Percentiles rank a stretch among this genome's conserved stretches.
phyloP scores from a whole-genome alignment of 2,113 vertebrate species.

The Chionodraco myersi region DNA sequence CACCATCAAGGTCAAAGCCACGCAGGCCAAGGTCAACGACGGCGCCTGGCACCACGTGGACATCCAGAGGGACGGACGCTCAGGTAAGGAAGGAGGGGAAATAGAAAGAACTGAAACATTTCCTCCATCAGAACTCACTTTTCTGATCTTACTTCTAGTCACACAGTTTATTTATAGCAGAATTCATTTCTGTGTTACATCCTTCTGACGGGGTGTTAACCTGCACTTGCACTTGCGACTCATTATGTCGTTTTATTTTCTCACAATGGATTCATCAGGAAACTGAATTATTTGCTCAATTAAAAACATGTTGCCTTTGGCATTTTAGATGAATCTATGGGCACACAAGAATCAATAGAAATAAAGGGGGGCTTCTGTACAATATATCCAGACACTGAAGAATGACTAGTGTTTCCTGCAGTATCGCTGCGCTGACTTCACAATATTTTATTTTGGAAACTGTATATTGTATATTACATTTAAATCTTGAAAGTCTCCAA shows the following conservation, averaged over 20 bases:
- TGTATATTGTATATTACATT: not conserved
- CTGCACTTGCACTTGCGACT: slow-evolving; percentile 4
- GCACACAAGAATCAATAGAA: not conserved
- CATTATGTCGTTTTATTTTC: slow-evolving; percentile 19
- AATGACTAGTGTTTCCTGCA: not conserved
- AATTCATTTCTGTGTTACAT: not conserved
- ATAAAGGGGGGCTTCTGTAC: not conserved
- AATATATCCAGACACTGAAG: slow-evolving; percentile 7
- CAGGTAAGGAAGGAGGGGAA: slow-evolving; percentile 83
- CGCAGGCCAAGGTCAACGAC: slow-evolving; percentile 95
- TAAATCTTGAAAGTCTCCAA: not conserved
- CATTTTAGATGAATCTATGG: slow-evolving; percentile 16
- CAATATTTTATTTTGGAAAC: not conserved
- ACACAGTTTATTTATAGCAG: not conserved
- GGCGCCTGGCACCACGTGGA: slow-evolving; percentile 98
- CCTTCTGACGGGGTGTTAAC: not conserved
- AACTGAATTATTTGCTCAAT: slow-evolving; percentile 37
- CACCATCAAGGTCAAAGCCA: slow-evolving; percentile 97
- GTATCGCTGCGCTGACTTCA: not conserved
- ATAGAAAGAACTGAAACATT: not conserved
- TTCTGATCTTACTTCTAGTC: not conserved
- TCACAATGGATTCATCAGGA: slow-evolving; percentile 25
- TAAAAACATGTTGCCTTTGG: slow-evolving; percentile 44
- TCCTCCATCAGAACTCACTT: not conserved
- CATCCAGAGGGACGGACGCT: slow-evolving; percentile 96